Conservation (phyloP, 1,140 invertebrate genomes). For the Diprion similis region DNA sequence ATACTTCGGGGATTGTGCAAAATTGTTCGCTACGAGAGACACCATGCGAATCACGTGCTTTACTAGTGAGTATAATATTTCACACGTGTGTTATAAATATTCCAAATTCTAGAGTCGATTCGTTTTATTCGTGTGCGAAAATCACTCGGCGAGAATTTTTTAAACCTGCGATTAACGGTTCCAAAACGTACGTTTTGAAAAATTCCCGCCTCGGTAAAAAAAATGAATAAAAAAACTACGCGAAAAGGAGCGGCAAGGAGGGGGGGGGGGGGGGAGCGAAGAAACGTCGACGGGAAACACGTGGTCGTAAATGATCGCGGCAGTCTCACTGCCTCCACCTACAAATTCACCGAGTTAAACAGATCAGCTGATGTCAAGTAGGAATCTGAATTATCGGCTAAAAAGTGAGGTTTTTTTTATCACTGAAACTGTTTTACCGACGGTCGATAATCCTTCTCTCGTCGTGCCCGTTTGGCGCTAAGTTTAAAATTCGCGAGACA, state of each 20-base stretch:
- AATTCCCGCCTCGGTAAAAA: too few relatives aligned
- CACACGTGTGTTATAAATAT: too few relatives aligned
- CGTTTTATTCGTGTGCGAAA: too few relatives aligned
- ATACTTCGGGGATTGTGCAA: constrained; percentile 74
- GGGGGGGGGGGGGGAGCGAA: too few relatives aligned
- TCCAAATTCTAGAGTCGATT: too few relatives aligned
- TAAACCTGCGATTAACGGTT: too few relatives aligned
- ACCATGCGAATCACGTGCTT: constrained; percentile 80
- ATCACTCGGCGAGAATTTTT: too few relatives aligned
- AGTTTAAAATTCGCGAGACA: too few relatives aligned
- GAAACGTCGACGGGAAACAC: not conserved
- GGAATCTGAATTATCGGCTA: not conserved
- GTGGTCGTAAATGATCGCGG: not conserved
- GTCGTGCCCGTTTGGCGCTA: too few relatives aligned
- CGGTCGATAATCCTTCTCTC: not conserved
- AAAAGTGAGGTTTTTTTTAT: not conserved
- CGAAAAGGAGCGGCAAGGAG: too few relatives aligned
- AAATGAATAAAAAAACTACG: too few relatives aligned
- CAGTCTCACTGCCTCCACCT: not conserved
- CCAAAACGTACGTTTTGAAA: too few relatives aligned
- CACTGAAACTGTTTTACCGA: not conserved
- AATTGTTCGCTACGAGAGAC: constrained; percentile 75
- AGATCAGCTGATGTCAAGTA: not conserved
- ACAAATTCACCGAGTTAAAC: not conserved
- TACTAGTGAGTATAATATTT: constrained; percentile 73